A percentile compares a stretch with the other conserved stretches of the same genome.
phyloP scores from a whole-genome alignment of 2,888 invertebrate genomes.

The Troglohyphantes excavatus region DNA sequence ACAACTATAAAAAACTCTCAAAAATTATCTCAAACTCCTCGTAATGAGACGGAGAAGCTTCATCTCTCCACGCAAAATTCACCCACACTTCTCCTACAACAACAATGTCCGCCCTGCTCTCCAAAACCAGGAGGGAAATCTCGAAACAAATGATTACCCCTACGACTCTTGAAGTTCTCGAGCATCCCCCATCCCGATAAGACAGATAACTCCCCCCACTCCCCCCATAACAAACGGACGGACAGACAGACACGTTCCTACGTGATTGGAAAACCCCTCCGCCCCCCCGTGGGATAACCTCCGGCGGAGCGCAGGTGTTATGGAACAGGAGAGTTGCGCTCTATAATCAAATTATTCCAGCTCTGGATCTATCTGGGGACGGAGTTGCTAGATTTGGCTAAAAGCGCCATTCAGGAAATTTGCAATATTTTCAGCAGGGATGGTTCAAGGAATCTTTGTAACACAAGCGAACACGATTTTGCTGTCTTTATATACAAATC shows the following conservation, averaged over 20 bases:
- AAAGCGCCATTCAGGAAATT: too few species aligned
- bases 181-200: conserved; percentile 23
- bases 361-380: conserved; percentile 25
- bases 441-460: too few species aligned
- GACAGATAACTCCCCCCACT: conserved; percentile 52
- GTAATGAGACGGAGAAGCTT: not conserved
- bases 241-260: conserved; percentile 56
- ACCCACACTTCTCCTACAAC: not conserved
- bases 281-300: conserved; percentile 57
- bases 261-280: conserved; percentile 74
- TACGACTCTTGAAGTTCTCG: conserved; percentile 16
- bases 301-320: conserved; percentile 72
- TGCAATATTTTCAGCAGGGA: too few species aligned
- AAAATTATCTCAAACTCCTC: not conserved
- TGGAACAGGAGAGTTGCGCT: conserved; percentile 55
- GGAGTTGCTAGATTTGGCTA: not conserved
- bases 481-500: too few species aligned
- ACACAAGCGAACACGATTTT: too few species aligned
- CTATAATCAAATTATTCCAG: conserved; percentile 78
- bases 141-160: conserved; percentile 47
- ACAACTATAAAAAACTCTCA: too few species aligned
- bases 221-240: conserved; percentile 61
- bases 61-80: not conserved
- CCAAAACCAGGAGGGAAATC: conserved; percentile 45
- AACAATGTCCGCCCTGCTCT: not conserved